Evolutionary conservation across 1,140 invertebrate genomes (phyloP), one percentile per base, ranked within the genome.

Genomic region (Hormaphis cornu): DNA sequence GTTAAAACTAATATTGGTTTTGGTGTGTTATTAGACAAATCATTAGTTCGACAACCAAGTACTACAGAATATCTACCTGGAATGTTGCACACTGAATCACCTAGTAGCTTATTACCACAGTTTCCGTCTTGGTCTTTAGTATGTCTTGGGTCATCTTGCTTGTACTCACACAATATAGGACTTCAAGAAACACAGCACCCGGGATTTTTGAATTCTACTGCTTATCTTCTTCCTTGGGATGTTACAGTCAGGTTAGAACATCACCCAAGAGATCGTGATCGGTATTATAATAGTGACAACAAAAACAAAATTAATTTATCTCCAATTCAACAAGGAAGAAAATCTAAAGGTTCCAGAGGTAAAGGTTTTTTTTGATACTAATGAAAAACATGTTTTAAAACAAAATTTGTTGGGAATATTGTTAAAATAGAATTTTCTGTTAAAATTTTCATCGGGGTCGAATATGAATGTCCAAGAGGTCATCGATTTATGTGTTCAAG

Each of bases 221-320:
- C 95, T 75, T 97, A 90, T 78, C 80, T 99, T 16, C 78, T 98
- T 56, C 95, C 95, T 0, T 98, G 95, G 94, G 95, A 98, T 80
- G 91, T 97, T 0, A 86, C 87, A 14, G 86, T 97, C 0, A 72
- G 72, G 58, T 71, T 74, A 70, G 72, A 74, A 42, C 72, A 74
- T 44, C 72, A 72, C 16, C 63, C 69, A 14, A 73, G 70, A 48
- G 73, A 74, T 26, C 28, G 71, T 5, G 71, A 54, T 20, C 73
- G 73, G 73, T 52, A 59, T 50, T 16, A 9, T 66, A 44, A 66
- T 66, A n/a, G n/a, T n/a, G n/a, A n/a, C n/a, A n/a, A n/a, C n/a
- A 66, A 50, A 35, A 66, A 50, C 30, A 71, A 66, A 63, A 50
- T 61, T 33, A 61, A 48, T 61, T 61, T 33, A 10, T 59, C 70